Base-by-base conservation (phyloP, 2,113 vertebrate species). In the Phalacrocorax aristotelis region DNA sequence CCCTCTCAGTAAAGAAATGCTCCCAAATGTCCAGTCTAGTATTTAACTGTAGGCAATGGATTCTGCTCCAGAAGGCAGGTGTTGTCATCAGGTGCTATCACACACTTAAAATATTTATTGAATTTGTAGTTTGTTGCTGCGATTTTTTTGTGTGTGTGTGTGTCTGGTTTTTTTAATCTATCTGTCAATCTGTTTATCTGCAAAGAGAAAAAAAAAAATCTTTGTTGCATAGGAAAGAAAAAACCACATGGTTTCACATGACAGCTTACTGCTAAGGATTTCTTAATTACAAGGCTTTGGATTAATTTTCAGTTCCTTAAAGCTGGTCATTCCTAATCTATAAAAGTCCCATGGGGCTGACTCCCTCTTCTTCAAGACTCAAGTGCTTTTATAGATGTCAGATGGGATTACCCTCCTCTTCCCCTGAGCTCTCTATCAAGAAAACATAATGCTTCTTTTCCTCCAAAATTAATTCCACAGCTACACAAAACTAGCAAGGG, bases 161-260 rank as follows among this genome's bases (percentile, higher is more conserved):
- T 42, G 42, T 21, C 46, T n/a, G 5, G 30, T 44, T 15, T 16
- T 82, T 89, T 82, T 23, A 15, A 54, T 64, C 49, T 51, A 1
- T 38, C 68, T 61, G 26, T 87, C 66, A 88, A 58, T 54, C 16
- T 27, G 61, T 78, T 70, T 89, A 85, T 62, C 60, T 93, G 46
- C 52, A 95, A 93, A 93, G 65, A 62, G 30, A 77, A 91, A 68
- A 94, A 68, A 94, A 38, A 85, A 26, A 23, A 13, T 65, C 13
- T 87, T 51, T 80, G 51, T 94, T 95, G 29, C 57, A 69, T 38
- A n/a, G 75, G 65, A 95, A 97, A 96, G 72, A 26, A 83, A 97
- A 94, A 25, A 10, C 12, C 7, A 7, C 8, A 9, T 51, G 34
- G 15, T 71, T 93, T 90, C 79, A 89, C 18, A 26, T 54, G 72